Conservation (phyloP, 2,113 vertebrate genomes). For the Coregonus clupeaformis region DNA sequence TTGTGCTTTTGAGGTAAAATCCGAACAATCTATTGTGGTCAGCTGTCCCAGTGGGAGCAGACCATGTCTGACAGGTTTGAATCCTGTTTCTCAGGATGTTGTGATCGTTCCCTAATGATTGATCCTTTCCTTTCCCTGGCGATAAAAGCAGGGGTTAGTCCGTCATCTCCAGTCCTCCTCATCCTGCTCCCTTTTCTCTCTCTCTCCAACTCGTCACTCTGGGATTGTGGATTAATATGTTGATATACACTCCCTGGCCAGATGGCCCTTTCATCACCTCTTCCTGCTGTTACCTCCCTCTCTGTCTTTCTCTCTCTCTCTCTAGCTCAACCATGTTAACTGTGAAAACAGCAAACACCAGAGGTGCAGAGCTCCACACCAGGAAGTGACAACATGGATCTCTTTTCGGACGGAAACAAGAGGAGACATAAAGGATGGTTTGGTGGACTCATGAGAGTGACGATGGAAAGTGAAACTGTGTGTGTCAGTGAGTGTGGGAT, state of each 20-base stretch:
- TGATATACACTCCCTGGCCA: conserved; percentile 58
- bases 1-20: too few relatives aligned
- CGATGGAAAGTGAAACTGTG: not conserved
- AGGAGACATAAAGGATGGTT: not conserved
- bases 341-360: not conserved
- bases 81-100: not conserved
- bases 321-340: not conserved
- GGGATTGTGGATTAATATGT: conserved; percentile 63
- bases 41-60: too few relatives aligned
- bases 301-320: not conserved
- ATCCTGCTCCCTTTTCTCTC: conserved; percentile 6
- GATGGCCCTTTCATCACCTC: conserved; percentile 62
- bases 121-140: conserved; percentile 8
- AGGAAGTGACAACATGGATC: conserved; percentile 3
- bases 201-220: conserved; percentile 40
- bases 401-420: too few relatives aligned
- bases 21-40: too few relatives aligned
- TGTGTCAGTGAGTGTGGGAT: not conserved
- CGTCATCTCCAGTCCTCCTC: conserved; percentile 15
- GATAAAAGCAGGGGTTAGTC: conserved; percentile 10
- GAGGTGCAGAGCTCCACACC: not conserved
- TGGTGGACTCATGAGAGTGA: not conserved
- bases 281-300: conserved; percentile 25
- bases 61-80: not conserved
- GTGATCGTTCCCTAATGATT: conserved; percentile 12